Base-by-base conservation (phyloP, 2,888 invertebrate genomes). In the Apamea sordens region DNA sequence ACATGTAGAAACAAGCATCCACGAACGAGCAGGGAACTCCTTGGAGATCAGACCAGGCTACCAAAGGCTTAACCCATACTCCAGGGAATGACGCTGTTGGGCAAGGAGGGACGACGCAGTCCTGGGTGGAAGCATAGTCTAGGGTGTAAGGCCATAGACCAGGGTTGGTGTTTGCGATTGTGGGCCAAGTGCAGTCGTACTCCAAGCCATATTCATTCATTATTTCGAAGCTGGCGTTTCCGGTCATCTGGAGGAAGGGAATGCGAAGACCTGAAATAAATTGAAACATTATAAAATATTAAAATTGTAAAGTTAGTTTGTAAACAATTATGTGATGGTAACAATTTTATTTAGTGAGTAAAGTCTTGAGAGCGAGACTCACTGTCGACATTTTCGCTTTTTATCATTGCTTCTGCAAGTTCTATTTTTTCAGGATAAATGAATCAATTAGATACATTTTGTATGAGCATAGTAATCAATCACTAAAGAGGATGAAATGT, bases 101-200 rank as follows among this genome's bases (percentile, higher is more conserved):
- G 90, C 98, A 98, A 0, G 96, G 96, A 0, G 94, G 95, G 36
- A 97, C 95, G 15, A 94, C 89, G 78, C 98, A 98, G 82, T 97
- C 97, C 91, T 98, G 97, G n/a, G 89, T 95, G 0, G 97, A 96
- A 0, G 92, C 91, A 86, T 97, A 97, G 90, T 98, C 97, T 77
- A 98, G 92, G 3, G 98, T 98, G 93, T 98, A 98, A 0, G 98
- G 98, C 97, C 97, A 98, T 0, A 97, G 90, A 32, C 97, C 97
- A 47, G 97, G 96, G 79, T 95, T 87, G 0, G 92, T 90, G 80
- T 90, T 90, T 0, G 88, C 86, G 28, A 93, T 92, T 0, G 97
- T 97, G 0, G 97, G 97, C 97, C 98, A 97, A 3, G 97, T 97
- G 79, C 97, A 97, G 90, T 98, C 98, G 92, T 98, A 98, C 0